Evolutionary conservation across 2,888 invertebrate genomes (phyloP).

Genomic region (Aromia moschata): DNA sequence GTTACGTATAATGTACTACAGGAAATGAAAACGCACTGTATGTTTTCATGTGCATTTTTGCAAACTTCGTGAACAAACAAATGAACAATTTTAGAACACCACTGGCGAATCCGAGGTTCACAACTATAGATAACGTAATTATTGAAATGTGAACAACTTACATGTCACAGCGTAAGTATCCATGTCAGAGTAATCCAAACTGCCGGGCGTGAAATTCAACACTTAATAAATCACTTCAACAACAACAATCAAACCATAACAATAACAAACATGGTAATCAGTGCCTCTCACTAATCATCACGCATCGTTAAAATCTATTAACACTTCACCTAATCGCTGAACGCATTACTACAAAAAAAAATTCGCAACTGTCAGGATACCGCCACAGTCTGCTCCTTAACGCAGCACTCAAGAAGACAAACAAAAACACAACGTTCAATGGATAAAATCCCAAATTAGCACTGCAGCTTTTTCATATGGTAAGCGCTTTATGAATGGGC

Average conservation of each 20-base stretch:
- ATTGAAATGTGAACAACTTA: no score
- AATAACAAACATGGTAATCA: constrained; percentile 41
- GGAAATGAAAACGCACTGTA: no score
- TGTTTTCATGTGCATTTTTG: no score
- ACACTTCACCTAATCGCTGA: constrained; percentile 38
- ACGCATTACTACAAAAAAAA: constrained; percentile 37
- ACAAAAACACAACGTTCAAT: no score
- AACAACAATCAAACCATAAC: constrained; percentile 44
- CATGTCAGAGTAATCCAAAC: constrained; percentile 41
- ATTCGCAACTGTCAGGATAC: constrained; percentile 26
- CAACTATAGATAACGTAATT: no score
- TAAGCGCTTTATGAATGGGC: constrained; percentile 29
- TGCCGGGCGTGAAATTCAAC: constrained; percentile 35
- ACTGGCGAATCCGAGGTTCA: no score
- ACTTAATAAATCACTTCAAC: constrained; percentile 41
- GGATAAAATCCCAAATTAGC: no score
- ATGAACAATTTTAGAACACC: no score
- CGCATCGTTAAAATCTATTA: constrained; percentile 40
- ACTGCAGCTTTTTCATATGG: constrained; percentile 12
- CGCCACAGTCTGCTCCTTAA: background rate
- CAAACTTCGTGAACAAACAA: no score
- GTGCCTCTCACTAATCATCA: constrained; percentile 36
- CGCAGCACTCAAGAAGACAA: background rate
- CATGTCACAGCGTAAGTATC: constrained; percentile 36
- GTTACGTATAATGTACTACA: no score